These are phyloP conservation scores for Clarias macrocephalus DNA, from an alignment of 2,113 vertebrate species.

Conservation along the genomic window DNA sequence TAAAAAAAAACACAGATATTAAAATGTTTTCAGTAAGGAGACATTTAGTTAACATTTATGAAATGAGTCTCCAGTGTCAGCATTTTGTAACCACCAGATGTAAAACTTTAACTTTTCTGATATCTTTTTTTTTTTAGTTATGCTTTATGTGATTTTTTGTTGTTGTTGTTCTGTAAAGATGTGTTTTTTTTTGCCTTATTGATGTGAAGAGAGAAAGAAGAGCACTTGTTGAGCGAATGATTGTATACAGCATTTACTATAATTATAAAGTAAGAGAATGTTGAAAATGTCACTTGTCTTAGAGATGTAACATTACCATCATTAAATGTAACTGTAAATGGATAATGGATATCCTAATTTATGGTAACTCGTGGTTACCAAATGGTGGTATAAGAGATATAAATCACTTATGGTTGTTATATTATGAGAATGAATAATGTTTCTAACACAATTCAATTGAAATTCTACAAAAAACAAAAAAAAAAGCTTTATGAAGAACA, in stretches of 20 bases:
- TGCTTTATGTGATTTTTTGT: too few relatives aligned
- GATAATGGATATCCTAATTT: neutral
- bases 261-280: neutral
- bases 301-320: neutral
- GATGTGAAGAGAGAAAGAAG: neutral
- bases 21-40: too few relatives aligned
- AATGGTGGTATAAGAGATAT: neutral
- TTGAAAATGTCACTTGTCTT: neutral
- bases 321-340: neutral
- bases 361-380: too few relatives aligned
- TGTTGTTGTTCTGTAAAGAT: neutral
- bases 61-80: neutral
- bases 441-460: neutral
- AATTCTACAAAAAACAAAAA: neutral
- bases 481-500: neutral
- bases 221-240: neutral
- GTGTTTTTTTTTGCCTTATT: too few relatives aligned
- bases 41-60: neutral
- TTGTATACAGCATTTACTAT: neutral
- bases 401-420: neutral
- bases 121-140: neutral
- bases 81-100: neutral
- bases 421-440: neutral
- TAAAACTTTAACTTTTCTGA: neutral
- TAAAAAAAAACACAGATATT: too few relatives aligned